Evolutionary conservation across 2,888 invertebrate genomes (phyloP).

Genomic region (Heteropelma amictum): DNA sequence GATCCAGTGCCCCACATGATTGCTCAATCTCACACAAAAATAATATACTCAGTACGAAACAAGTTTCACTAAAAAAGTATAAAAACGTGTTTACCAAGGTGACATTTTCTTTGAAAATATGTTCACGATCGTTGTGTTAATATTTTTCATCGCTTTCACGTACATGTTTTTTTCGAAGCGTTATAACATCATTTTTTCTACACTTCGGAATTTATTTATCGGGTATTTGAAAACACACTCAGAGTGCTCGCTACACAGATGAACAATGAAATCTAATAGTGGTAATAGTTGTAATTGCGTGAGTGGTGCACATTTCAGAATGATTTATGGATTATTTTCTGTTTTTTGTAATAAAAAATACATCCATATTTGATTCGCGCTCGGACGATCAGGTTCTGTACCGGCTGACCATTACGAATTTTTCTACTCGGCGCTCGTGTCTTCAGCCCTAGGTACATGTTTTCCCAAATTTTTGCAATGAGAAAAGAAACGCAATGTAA

Average conservation of each 20-base stretch:
- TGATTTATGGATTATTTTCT: neutral
- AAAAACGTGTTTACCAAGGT: too few relatives aligned
- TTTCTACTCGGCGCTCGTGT: too few relatives aligned
- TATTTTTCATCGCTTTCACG: too few relatives aligned
- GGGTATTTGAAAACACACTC: conserved; percentile 18
- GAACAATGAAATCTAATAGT: conserved; percentile 6
- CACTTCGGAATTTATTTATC: neutral
- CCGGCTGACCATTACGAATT: conserved; percentile 26
- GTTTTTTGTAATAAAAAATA: too few relatives aligned
- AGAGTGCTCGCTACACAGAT: conserved; percentile 19
- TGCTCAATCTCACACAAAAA: neutral
- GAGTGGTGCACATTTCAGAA: neutral
- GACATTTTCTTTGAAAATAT: too few relatives aligned
- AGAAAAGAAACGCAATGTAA: too few relatives aligned
- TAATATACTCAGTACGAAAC: neutral
- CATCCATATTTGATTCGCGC: too few relatives aligned
- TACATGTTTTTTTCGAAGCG: neutral
- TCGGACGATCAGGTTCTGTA: neutral
- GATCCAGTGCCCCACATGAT: neutral
- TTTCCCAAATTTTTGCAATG: too few relatives aligned
- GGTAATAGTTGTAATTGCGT: conserved; percentile 45
- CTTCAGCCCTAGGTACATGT: too few relatives aligned
- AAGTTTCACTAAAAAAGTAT: too few relatives aligned
- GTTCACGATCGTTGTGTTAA: too few relatives aligned
- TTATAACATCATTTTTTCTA: neutral